A percentile compares a stretch with the other conserved stretches of the same genome.
phyloP scores from a whole-genome alignment of 2,113 vertebrate genomes.

The Oreochromis tanganicae region DNA sequence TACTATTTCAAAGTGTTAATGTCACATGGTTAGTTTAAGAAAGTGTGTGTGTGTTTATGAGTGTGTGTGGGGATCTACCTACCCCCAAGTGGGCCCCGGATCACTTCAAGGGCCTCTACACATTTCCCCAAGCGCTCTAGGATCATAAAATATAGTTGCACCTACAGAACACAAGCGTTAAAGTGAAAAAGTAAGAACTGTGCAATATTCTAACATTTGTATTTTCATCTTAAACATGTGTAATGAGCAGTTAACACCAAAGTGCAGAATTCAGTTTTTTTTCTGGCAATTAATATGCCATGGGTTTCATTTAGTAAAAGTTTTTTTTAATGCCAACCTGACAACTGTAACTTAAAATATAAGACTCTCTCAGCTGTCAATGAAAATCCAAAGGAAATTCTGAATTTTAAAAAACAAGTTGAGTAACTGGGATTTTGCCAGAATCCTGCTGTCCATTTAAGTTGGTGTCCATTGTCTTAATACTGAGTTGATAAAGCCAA shows the following conservation, averaged over 20 bases:
- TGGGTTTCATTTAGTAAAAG: not conserved
- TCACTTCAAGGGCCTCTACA: conserved; percentile 89
- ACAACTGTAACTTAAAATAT: not conserved
- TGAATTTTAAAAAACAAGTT: not conserved
- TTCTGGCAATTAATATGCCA: not conserved
- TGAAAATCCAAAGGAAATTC: not conserved
- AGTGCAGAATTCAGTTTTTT: not conserved
- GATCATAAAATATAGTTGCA: conserved; percentile 98
- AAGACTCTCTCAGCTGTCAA: not conserved
- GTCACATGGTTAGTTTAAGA: not conserved
- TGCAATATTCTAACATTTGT: not conserved
- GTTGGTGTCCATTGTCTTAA: not conserved
- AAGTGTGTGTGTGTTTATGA: not conserved
- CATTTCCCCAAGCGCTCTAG: conserved; percentile 93
- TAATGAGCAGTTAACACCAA: not conserved
- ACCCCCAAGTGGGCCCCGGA: conserved; percentile 95
- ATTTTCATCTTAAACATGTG: not conserved
- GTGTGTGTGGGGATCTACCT: not conserved
- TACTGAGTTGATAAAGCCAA: not conserved
- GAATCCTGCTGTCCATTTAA: not conserved
- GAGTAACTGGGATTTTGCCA: not conserved
- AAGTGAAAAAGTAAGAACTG: not conserved
- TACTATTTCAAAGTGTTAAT: not conserved
- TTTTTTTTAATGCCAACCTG: not conserved
- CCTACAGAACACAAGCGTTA: conserved; percentile 61